Evolutionary conservation across 2,797 vertebrate species (phyloP).

Genomic region (Hoplostethus mediterraneus): DNA sequence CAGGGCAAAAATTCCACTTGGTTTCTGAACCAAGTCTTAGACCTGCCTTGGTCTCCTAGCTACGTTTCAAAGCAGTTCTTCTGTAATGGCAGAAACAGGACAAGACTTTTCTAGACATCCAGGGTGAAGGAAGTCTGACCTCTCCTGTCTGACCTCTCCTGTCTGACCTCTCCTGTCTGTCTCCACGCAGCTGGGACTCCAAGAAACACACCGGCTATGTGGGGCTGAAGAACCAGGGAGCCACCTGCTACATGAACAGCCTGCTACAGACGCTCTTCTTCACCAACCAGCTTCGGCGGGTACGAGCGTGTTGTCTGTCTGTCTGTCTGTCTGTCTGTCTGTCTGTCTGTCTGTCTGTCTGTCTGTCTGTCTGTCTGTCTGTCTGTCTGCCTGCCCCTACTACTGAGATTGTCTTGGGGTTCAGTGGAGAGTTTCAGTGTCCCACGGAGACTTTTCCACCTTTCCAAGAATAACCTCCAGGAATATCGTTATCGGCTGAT

Average conservation of each 20-base stretch:
- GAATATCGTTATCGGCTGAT: background rate
- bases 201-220: constrained; percentile 99
- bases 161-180: background rate
- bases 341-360: background rate
- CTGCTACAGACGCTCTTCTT: constrained; percentile 99
- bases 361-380: background rate
- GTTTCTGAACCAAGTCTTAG: no score
- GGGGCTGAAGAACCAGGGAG: constrained; percentile 98
- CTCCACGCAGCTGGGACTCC: constrained; percentile 94
- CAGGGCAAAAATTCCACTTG: no score
- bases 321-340: background rate
- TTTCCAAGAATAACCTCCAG: no score
- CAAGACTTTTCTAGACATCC: background rate
- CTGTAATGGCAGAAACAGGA: no score
- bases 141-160: constrained; percentile 29
- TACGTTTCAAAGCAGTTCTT: no score
- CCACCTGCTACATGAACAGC: constrained; percentile 99
- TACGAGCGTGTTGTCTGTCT: constrained; percentile 65
- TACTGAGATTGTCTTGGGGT: background rate
- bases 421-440: background rate
- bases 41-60: no score
- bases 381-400: background rate
- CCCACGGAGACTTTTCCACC: background rate
- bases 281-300: constrained; percentile 98
- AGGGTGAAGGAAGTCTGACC: background rate